phyloP scores from a whole-genome alignment of 2,888 invertebrate species.

The Seira musarum region DNA sequence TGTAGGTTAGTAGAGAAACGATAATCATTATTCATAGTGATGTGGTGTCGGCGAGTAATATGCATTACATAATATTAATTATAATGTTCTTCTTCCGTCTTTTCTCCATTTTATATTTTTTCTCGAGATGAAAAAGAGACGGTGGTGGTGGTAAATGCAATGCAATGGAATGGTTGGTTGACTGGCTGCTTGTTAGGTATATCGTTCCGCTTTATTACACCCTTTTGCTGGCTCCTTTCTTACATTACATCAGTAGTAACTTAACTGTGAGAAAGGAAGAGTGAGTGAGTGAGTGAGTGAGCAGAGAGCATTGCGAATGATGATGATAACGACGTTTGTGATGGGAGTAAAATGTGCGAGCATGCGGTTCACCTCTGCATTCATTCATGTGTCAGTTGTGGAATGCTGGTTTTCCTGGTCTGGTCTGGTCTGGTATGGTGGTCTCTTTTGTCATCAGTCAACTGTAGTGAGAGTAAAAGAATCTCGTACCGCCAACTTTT shows the following conservation, averaged over 20 bases:
- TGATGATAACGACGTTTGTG: constrained; percentile 28
- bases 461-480: constrained; percentile 14
- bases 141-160: constrained; percentile 4
- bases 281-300: background rate
- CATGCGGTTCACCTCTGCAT: constrained; percentile 50
- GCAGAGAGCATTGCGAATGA: constrained; percentile 25
- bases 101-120: constrained; percentile 4
- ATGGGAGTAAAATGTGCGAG: constrained; percentile 18
- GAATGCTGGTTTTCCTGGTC: constrained; percentile 56
- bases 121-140: background rate
- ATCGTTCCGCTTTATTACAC: constrained; percentile 13
- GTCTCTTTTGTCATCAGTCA: constrained; percentile 60
- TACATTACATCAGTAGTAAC: background rate
- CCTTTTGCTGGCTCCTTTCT: background rate
- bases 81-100: constrained; percentile 17
- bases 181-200: background rate
- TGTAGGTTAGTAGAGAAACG: constrained; percentile 55
- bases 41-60: constrained; percentile 14
- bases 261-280: background rate
- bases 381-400: constrained; percentile 61
- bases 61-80: constrained; percentile 26
- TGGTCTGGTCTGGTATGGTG: constrained; percentile 52
- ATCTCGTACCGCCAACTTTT: constrained; percentile 8
- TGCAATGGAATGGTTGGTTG: background rate
- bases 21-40: constrained; percentile 50